Percentiles rank a stretch among this genome's conserved stretches.
These are phyloP conservation scores for Campaea margaritaria DNA, from an alignment of 2,888 invertebrate species.

Conservation along the genomic window DNA sequence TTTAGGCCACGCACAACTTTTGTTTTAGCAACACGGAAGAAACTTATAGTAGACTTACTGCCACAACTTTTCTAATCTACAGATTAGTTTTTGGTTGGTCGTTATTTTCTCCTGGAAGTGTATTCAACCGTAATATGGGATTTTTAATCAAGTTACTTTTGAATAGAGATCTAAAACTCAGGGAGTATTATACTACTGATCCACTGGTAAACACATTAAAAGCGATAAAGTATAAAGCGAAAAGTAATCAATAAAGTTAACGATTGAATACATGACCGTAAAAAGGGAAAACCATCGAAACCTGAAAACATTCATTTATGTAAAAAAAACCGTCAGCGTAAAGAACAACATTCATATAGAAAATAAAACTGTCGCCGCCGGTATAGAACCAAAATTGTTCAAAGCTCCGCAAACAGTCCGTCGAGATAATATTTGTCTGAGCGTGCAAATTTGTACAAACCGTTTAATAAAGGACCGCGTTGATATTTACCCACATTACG, in stretches of 20 bases:
- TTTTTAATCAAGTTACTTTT: too few relatives aligned
- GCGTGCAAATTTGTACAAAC: conserved; percentile 43
- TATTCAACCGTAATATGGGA: too few relatives aligned
- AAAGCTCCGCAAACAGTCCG: conserved; percentile 39
- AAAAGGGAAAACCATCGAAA: neutral
- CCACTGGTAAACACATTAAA: too few relatives aligned
- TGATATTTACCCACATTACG: conserved; percentile 9
- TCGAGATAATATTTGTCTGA: conserved; percentile 36
- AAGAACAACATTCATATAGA: too few relatives aligned
- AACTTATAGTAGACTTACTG: conserved; percentile 16
- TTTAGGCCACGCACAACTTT: conserved; percentile 15
- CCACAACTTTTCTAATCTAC: conserved; percentile 16
- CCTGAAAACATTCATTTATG: neutral
- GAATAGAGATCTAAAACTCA: too few relatives aligned
- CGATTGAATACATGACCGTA: too few relatives aligned
- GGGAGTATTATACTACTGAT: too few relatives aligned
- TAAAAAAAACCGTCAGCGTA: too few relatives aligned
- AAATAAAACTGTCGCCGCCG: neutral
- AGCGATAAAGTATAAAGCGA: too few relatives aligned
- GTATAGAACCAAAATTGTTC: conserved; percentile 21
- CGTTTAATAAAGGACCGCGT: conserved; percentile 33
- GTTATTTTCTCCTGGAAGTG: too few relatives aligned
- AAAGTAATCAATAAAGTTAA: too few relatives aligned
- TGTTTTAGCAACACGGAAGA: conserved; percentile 19
- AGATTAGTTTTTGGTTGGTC: too few relatives aligned